Evolutionary conservation across 2,113 vertebrate genomes (phyloP).

Genomic region (Pelobates fuscus): DNA sequence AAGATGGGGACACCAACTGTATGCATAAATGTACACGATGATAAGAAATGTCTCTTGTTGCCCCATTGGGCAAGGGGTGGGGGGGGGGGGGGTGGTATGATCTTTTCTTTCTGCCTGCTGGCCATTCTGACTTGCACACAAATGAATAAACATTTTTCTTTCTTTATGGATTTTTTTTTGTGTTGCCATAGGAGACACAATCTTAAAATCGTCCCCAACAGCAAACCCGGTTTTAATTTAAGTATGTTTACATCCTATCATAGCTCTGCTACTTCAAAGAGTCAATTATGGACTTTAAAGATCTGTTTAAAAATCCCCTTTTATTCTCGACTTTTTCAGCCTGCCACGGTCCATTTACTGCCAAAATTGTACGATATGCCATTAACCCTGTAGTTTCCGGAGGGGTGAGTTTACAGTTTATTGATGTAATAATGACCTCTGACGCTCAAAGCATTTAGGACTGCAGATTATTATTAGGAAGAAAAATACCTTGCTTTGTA

Average conservation of each 20-base stretch:
- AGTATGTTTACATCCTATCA: not conserved
- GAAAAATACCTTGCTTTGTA: too few relatives aligned
- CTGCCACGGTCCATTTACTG: not conserved
- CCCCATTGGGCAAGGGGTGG: not conserved
- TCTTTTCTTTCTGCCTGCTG: not conserved
- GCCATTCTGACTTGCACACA: not conserved
- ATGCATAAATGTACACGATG: not conserved
- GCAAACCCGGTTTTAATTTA: not conserved
- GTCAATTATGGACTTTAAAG: conserved; percentile 3
- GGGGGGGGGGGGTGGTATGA: not conserved
- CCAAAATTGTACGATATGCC: not conserved
- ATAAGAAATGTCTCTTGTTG: not conserved
- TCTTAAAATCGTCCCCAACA: not conserved
- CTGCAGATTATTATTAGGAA: too few relatives aligned
- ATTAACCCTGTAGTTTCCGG: not conserved
- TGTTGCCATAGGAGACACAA: conserved; percentile 1
- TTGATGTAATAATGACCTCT: too few relatives aligned
- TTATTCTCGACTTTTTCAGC: not conserved
- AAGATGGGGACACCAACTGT: not conserved
- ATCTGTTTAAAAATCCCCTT: not conserved
- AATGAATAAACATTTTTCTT: not conserved
- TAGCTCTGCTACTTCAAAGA: not conserved
- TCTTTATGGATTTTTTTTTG: too few relatives aligned
- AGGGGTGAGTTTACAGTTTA: not conserved
- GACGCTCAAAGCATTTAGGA: too few relatives aligned